phyloP scores from a whole-genome alignment of 35 echinoderm and acorn worm species.

The Lytechinus variegatus region DNA sequence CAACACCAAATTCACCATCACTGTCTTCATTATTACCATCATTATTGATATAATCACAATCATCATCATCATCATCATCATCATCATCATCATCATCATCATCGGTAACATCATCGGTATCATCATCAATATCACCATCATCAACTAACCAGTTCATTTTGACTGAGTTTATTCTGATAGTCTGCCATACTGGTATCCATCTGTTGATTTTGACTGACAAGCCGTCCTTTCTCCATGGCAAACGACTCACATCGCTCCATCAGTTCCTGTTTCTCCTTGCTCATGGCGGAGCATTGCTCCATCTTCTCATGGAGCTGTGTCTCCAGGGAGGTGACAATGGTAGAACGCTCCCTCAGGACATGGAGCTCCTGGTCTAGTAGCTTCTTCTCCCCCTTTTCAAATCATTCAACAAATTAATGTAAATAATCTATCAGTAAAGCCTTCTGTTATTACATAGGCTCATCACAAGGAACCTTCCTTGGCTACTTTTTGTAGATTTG shows the following conservation, averaged over 20 bases:
- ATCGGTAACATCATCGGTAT: too few species aligned
- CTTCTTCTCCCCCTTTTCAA: slow-evolving; percentile 57
- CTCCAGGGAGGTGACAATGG: slow-evolving; percentile 68
- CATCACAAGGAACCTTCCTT: too few species aligned
- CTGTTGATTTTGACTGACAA: slow-evolving; percentile 53
- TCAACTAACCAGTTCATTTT: slow-evolving; percentile 73
- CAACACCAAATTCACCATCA: too few species aligned
- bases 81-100: too few species aligned
- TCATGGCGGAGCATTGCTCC: slow-evolving; percentile 54
- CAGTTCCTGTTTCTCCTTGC: slow-evolving; percentile 56
- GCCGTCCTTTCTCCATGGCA: slow-evolving; percentile 37
- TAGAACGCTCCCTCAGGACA: slow-evolving; percentile 52
- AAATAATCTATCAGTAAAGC: too few species aligned
- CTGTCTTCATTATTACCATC: too few species aligned
- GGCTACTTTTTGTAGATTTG: too few species aligned
- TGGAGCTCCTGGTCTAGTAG: slow-evolving; percentile 63
- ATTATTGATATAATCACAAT: too few species aligned
- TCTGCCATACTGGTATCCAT: slow-evolving; percentile 60
- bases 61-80: too few species aligned
- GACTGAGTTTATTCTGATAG: slow-evolving; percentile 58
- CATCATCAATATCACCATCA: too few species aligned
- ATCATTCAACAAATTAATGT: background rate
- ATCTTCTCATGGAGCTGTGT: slow-evolving; percentile 54
- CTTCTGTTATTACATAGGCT: too few species aligned
- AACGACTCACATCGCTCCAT: slow-evolving; percentile 56